Percentiles rank a stretch among this genome's conserved stretches.
Conservation (phyloP, 2,797 vertebrate genomes). For the Sebastiscus albofasciatus region DNA sequence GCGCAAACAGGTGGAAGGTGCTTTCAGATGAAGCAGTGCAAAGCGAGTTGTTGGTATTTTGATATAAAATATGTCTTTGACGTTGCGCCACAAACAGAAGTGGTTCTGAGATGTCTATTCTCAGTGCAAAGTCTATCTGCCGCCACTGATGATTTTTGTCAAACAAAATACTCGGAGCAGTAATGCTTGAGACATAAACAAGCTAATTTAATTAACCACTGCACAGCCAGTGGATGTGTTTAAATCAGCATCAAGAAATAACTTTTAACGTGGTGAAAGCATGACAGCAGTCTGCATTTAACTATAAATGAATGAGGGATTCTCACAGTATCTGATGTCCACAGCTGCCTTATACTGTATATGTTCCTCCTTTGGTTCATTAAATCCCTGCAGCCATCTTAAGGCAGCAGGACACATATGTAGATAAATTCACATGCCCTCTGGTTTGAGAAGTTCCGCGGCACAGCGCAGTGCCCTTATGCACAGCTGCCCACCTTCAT, state of each 20-base stretch:
- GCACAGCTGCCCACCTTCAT: not conserved
- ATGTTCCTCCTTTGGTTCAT: not conserved
- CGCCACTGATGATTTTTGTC: not conserved
- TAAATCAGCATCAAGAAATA: not conserved
- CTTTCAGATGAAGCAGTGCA: not conserved
- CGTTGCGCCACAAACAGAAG: not conserved
- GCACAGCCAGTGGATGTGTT: not conserved
- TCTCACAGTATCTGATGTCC: not conserved
- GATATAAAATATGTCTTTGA: not conserved
- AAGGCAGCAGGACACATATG: not conserved
- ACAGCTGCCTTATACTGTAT: not conserved
- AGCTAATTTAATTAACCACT: not conserved
- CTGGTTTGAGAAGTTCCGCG: not conserved
- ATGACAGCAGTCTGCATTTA: not conserved
- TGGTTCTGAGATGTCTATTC: not conserved
- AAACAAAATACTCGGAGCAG: not conserved
- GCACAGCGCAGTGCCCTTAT: not conserved
- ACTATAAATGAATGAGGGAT: not conserved
- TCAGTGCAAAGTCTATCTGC: not conserved
- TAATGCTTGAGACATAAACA: not conserved
- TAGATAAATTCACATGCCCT: not conserved
- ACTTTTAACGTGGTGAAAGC: not conserved
- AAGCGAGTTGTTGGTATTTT: not conserved
- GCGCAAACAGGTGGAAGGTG: not conserved
- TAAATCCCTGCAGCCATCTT: not conserved